Evolutionary conservation across 1,140 invertebrate genomes (phyloP).

Genomic region (Anoplophora glabripennis): DNA sequence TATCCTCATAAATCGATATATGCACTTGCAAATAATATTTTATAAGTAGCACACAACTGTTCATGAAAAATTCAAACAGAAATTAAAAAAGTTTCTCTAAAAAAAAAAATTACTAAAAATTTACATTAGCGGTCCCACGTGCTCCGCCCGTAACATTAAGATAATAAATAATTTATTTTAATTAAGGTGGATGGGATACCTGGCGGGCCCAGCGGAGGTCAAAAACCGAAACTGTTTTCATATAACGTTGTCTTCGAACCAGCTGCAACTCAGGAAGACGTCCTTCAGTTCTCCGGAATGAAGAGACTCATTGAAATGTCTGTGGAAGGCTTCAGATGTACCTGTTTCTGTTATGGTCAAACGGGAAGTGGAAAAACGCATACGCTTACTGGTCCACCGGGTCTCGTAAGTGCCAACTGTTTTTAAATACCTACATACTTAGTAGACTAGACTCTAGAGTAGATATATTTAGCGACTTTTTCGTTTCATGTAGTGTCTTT

Average conservation of each 20-base stretch:
- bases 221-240: slow-evolving; percentile 75
- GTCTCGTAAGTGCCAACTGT: slow-evolving; percentile 60
- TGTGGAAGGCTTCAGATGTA: slow-evolving; percentile 89
- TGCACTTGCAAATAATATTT: no score
- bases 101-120: no score
- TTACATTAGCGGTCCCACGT: no score
- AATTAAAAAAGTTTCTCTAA: no score
- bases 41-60: no score
- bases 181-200: slow-evolving; percentile 50
- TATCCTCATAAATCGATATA: no score
- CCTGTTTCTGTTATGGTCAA: slow-evolving; percentile 94
- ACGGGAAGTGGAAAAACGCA: slow-evolving; percentile 96
- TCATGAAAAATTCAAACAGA: no score
- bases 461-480: no score
- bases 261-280: slow-evolving; percentile 76
- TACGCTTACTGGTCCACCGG: slow-evolving; percentile 88
- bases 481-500: no score
- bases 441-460: no score
- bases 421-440: slow-evolving; percentile 2
- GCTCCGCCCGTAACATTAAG: no score
- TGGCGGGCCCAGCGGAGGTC: slow-evolving; percentile 50
- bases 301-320: slow-evolving; percentile 88
- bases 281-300: slow-evolving; percentile 79
- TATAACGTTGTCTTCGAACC: slow-evolving; percentile 90
- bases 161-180: no score